Conservation (phyloP, 2,113 vertebrate species). For the Talpa occidentalis region DNA sequence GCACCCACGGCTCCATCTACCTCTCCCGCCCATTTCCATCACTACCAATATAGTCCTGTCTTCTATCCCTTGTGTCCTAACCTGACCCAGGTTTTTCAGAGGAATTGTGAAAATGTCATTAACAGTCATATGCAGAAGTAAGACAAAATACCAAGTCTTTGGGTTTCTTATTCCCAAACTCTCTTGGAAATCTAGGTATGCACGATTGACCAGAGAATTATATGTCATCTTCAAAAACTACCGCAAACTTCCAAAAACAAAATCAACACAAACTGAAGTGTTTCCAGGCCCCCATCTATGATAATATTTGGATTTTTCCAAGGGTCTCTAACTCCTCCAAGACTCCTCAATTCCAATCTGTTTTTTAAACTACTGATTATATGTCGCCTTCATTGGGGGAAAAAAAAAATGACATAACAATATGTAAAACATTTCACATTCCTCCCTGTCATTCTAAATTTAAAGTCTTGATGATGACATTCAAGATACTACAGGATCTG, state of each 20-base stretch:
- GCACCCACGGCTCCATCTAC: neutral
- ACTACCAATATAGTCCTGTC: neutral
- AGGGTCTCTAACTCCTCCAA: neutral
- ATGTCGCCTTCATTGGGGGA: neutral
- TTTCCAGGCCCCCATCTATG: neutral
- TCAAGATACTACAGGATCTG: neutral
- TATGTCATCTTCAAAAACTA: conserved; percentile 8
- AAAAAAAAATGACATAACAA: neutral
- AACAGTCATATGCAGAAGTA: conserved; percentile 21
- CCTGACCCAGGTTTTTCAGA: neutral
- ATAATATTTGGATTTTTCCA: neutral
- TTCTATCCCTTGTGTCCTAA: neutral
- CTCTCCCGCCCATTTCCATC: neutral
- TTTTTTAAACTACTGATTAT: neutral
- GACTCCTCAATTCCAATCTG: neutral
- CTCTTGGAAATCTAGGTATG: neutral
- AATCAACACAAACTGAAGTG: neutral
- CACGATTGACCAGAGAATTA: conserved; percentile 9
- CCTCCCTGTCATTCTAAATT: neutral
- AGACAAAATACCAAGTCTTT: conserved; percentile 18
- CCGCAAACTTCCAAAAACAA: neutral
- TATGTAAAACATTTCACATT: neutral
- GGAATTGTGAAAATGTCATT: conserved; percentile 22
- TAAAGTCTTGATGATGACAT: conserved; percentile 31
- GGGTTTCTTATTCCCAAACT: neutral